Base-by-base conservation (phyloP, 2,888 invertebrate species). In the Acanthosepion lycidas region DNA sequence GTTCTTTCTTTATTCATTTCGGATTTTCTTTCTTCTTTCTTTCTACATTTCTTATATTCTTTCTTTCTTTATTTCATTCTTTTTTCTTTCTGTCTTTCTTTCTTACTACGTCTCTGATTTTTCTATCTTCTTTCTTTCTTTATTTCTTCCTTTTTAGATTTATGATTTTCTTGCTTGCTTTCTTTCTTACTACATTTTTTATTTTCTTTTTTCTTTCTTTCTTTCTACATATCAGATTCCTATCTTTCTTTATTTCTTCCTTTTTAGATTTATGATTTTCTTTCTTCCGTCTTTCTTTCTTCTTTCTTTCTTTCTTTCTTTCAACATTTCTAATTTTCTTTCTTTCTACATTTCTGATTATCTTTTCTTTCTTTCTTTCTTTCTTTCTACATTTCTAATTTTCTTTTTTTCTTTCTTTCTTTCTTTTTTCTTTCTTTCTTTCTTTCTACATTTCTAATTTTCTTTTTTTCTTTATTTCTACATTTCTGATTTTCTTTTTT, bases 161-260 rank as follows among this genome's bases (percentile, higher is more conserved):
- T 3, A 18, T 55, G 33, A 33, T 18, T 78, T 3, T 28, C n/a
- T 78, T 18, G 9, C 33, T 33, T 33, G 0, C 33, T 78, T 9
- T n/a, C 12, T 9, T n/a, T 78, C 78, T n/a, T n/a, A 3, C n/a
- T 0, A 33, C 33, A 33, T 59, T 15, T n/a, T n/a, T n/a, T n/a
- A n/a, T n/a, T n/a, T n/a, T 15, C 28, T 64, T 64, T 5, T 26
- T 64, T 26, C 26, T 26, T 6, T 26, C 23, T 8, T 23, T 78
- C n/a, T 9, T 28, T 2, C 8, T 8, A n/a, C 6, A 3, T 9
- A 0, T n/a, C 1, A 1, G 33, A 33, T 78, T n/a, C n/a, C 8
- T 64, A 9, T n/a, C n/a, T 78, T 28, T 9, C 0, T 78, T n/a
- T 78, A 8, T 78, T 28, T 78, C 28, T 12, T 28, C 6, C 28